Evolutionary conservation across 2,113 vertebrate genomes (phyloP).

Genomic region (Anolis sagrei): DNA sequence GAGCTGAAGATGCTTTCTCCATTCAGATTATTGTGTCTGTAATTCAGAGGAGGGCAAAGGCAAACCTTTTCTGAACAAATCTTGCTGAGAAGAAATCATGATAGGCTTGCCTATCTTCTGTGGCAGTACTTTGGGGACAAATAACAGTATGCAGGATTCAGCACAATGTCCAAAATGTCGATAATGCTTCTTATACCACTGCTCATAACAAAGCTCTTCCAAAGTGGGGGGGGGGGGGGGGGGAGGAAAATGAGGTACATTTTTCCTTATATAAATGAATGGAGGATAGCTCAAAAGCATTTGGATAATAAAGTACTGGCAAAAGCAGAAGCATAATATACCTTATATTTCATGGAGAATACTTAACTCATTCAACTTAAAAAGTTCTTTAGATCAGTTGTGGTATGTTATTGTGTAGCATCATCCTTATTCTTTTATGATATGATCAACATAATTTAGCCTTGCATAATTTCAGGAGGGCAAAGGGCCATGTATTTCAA

Average conservation of each 20-base stretch:
- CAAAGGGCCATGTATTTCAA: too few relatives aligned
- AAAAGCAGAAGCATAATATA: background rate
- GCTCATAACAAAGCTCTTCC: background rate
- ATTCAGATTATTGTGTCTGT: too few relatives aligned
- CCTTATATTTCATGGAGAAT: background rate
- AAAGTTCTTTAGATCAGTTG: background rate
- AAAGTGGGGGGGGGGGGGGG: too few relatives aligned
- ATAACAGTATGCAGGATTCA: background rate
- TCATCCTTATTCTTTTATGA: background rate
- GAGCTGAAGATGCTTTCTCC: too few relatives aligned
- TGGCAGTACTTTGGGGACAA: background rate
- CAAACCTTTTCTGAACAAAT: too few relatives aligned
- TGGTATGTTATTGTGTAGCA: background rate
- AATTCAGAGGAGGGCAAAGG: too few relatives aligned
- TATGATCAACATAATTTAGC: background rate
- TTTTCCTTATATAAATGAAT: background rate
- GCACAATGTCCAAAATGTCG: background rate
- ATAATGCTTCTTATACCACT: background rate
- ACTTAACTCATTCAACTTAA: background rate
- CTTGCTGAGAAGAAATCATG: too few relatives aligned
- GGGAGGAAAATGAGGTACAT: background rate
- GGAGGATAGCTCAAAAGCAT: background rate
- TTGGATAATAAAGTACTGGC: background rate
- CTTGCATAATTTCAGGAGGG: too few relatives aligned
- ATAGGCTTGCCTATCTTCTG: background rate